A percentile compares a stretch with the other conserved stretches of the same genome.
Conservation (phyloP, 2,113 vertebrate species). For the Prunella fulvescens region DNA sequence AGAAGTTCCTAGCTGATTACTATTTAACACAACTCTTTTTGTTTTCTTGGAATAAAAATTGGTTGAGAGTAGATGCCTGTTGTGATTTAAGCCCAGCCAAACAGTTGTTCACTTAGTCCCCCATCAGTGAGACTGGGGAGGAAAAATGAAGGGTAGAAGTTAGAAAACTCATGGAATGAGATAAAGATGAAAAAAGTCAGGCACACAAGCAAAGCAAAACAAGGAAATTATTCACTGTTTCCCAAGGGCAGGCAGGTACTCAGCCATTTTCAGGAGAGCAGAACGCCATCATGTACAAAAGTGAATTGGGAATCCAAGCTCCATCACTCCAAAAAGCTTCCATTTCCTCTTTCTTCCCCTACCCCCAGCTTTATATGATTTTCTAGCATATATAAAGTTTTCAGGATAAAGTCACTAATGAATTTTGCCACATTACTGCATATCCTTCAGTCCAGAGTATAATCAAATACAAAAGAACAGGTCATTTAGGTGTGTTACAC, state of each 20-base stretch:
- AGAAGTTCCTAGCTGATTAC: not conserved
- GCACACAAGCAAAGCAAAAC: not conserved
- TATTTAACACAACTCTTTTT: not conserved
- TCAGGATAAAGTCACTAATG: not conserved
- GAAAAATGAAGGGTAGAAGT: not conserved
- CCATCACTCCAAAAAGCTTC: not conserved
- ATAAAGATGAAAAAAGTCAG: not conserved
- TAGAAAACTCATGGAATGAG: not conserved
- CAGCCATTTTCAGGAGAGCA: not conserved
- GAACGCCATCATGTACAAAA: too few relatives aligned
- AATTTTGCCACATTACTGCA: not conserved
- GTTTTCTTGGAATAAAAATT: not conserved
- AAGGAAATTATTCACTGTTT: not conserved
- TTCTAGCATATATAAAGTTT: fast-evolving
- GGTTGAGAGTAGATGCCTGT: not conserved
- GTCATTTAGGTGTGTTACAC: not conserved
- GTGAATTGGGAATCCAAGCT: not conserved
- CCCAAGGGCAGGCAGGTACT: not conserved
- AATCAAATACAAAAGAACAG: not conserved
- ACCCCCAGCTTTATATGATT: not conserved
- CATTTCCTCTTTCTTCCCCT: not conserved
- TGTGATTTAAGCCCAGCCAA: not conserved
- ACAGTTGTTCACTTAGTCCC: fast-evolving
- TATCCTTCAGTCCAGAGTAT: not conserved
- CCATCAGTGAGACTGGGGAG: not conserved